Evolutionary conservation across 2,888 invertebrate species (phyloP).

Genomic region (Craniophora ligustri): DNA sequence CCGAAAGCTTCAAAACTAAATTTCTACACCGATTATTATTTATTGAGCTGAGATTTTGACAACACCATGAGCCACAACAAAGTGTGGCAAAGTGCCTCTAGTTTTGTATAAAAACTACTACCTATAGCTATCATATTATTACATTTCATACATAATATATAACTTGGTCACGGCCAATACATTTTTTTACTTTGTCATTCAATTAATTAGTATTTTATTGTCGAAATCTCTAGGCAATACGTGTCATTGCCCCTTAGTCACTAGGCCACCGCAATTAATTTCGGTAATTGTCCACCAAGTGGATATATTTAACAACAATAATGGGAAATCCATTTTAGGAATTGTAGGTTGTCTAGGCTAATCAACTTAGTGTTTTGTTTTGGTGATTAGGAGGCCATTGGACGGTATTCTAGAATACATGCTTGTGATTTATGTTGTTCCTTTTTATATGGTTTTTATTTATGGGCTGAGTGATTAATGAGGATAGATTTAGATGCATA

Average conservation of each 20-base stretch:
- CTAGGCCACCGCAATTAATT: slow-evolving; percentile 42
- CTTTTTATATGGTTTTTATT: no score
- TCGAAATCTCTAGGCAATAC: slow-evolving; percentile 36
- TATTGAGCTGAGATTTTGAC: no score
- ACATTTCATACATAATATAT: slow-evolving; percentile 26
- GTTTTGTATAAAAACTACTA: neutral
- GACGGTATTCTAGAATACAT: no score
- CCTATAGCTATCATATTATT: slow-evolving; percentile 11
- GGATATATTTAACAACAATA: slow-evolving; percentile 32
- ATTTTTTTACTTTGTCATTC: slow-evolving; percentile 38
- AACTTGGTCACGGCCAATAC: slow-evolving; percentile 25
- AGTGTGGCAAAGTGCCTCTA: no score
- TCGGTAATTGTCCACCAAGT: slow-evolving; percentile 42
- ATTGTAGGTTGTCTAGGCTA: slow-evolving; percentile 23
- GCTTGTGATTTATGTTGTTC: no score
- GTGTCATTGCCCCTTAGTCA: slow-evolving; percentile 36
- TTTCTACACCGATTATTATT: no score
- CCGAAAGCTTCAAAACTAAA: no score
- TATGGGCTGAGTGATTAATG: no score
- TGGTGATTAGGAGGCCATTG: slow-evolving; percentile 11
- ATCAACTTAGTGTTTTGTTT: slow-evolving; percentile 30
- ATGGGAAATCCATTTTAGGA: slow-evolving; percentile 33
- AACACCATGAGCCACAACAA: no score
- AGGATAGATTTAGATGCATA: no score
- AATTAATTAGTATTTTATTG: slow-evolving; percentile 46